Evolutionary conservation across 37 sponge, comb jelly and placozoan species (phyloP).

Genomic region (Ianthella basta): DNA sequence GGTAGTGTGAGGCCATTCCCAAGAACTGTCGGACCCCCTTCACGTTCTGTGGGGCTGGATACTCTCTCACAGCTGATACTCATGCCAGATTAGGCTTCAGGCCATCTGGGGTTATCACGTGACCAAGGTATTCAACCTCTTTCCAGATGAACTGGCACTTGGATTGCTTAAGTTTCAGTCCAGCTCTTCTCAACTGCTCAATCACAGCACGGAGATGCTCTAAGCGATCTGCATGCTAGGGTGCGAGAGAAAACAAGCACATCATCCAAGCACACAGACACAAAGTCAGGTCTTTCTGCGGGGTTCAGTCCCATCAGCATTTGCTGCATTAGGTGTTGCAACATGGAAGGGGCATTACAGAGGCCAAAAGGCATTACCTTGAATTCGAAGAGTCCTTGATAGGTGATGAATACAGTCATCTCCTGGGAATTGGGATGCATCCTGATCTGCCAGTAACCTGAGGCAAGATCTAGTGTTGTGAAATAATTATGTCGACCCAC

Average conservation of each 20-base stretch:
- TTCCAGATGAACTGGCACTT: slow-evolving; percentile 39
- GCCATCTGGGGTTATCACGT: slow-evolving; percentile 32
- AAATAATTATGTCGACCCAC: slow-evolving; percentile 38
- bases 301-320: slow-evolving; percentile 40
- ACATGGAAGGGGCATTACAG: slow-evolving; percentile 46
- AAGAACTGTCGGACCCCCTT: slow-evolving; percentile 14
- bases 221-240: slow-evolving; percentile 35
- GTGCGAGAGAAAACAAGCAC: slow-evolving; percentile 44
- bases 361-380: slow-evolving; percentile 33
- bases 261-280: slow-evolving; percentile 55
- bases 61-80: slow-evolving; percentile 14
- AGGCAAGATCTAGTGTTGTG: slow-evolving; percentile 37
- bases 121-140: slow-evolving; percentile 48
- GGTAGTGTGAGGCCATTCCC: slow-evolving; percentile 27
- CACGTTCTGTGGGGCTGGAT: not conserved
- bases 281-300: slow-evolving; percentile 31
- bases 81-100: slow-evolving; percentile 8
- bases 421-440: slow-evolving; percentile 42
- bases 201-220: slow-evolving; percentile 34
- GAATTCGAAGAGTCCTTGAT: slow-evolving; percentile 24
- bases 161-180: slow-evolving; percentile 45
- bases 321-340: slow-evolving; percentile 49
- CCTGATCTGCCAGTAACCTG: slow-evolving; percentile 53
- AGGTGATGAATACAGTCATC: slow-evolving; percentile 29
- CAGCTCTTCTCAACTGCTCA: not conserved